Evolutionary conservation across 2,113 vertebrate genomes (phyloP).

Genomic region (Poecile atricapillus): DNA sequence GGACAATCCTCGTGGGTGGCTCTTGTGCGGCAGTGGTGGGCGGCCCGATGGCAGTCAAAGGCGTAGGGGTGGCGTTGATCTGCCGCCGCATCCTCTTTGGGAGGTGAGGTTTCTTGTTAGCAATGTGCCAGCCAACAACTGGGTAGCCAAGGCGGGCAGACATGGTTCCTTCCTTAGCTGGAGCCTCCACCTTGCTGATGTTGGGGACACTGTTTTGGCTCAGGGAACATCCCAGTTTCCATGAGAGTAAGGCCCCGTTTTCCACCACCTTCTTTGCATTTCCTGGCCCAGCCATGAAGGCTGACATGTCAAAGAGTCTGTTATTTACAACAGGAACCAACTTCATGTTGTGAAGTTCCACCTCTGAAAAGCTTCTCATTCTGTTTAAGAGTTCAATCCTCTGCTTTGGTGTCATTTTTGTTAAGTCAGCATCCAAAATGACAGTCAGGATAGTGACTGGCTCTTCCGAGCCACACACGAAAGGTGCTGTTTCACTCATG

Average conservation of each 20-base stretch:
- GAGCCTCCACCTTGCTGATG: slow-evolving; percentile 86
- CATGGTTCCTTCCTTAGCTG: slow-evolving; percentile 92
- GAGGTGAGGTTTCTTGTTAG: slow-evolving; percentile 91
- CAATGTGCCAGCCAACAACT: slow-evolving; percentile 96
- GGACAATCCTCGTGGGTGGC: slow-evolving; percentile 86
- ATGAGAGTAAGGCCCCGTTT: slow-evolving; percentile 91
- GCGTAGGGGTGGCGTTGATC: slow-evolving; percentile 91
- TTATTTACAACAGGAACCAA: slow-evolving; percentile 95
- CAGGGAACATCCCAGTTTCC: slow-evolving; percentile 92
- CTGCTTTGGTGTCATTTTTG: slow-evolving; percentile 91
- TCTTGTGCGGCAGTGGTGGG: slow-evolving; percentile 84
- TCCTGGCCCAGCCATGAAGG: slow-evolving; percentile 96
- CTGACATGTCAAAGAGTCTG: slow-evolving; percentile 95
- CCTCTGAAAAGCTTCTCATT: slow-evolving; percentile 88
- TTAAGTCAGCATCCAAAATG: slow-evolving; percentile 94
- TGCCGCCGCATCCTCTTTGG: slow-evolving; percentile 89
- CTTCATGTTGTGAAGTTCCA: slow-evolving; percentile 89
- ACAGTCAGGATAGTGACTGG: slow-evolving; percentile 90
- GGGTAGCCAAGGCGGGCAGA: slow-evolving; percentile 90
- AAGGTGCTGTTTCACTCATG: slow-evolving; percentile 66
- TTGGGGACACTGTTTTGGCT: slow-evolving; percentile 89
- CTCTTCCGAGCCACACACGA: slow-evolving; percentile 83
- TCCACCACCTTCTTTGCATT: slow-evolving; percentile 98
- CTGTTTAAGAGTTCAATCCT: slow-evolving; percentile 81
- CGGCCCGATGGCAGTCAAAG: slow-evolving; percentile 85